Evolutionary conservation across 2,888 invertebrate genomes (phyloP).

Genomic region (Eugnorisma glareosa): DNA sequence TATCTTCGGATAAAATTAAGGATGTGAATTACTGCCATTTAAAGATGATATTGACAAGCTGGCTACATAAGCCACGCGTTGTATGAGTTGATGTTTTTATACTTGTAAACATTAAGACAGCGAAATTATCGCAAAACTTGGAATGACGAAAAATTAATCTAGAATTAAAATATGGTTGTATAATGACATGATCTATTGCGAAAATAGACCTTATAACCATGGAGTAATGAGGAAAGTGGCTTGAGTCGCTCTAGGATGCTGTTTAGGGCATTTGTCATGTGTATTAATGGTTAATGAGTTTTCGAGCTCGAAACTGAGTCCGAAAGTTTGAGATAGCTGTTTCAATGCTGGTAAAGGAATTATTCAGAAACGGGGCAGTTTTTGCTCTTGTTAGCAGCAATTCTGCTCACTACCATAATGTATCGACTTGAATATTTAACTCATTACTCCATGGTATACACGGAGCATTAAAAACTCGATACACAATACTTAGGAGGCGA

Average conservation of each 20-base stretch:
- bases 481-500: neutral
- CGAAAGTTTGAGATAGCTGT: neutral
- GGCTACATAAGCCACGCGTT: slow-evolving; percentile 20
- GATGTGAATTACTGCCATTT: slow-evolving; percentile 30
- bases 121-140: slow-evolving; percentile 16
- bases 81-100: slow-evolving; percentile 27
- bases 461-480: neutral
- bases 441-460: slow-evolving; percentile 15
- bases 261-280: neutral
- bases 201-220: slow-evolving; percentile 4
- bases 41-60: slow-evolving; percentile 7
- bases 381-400: neutral
- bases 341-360: neutral
- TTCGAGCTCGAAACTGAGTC: neutral
- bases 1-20: neutral
- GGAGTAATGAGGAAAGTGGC: slow-evolving; percentile 32
- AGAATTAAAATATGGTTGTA: slow-evolving; percentile 7
- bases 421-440: slow-evolving; percentile 7
- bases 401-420: neutral
- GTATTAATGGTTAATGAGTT: slow-evolving; percentile 4
- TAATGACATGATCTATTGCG: slow-evolving; percentile 32
- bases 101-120: slow-evolving; percentile 4
- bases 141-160: neutral
- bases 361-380: neutral
- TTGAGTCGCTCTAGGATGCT: neutral